These are phyloP conservation scores for Channallabes apus DNA, from an alignment of 2,797 vertebrate species.

Conservation along the genomic window DNA sequence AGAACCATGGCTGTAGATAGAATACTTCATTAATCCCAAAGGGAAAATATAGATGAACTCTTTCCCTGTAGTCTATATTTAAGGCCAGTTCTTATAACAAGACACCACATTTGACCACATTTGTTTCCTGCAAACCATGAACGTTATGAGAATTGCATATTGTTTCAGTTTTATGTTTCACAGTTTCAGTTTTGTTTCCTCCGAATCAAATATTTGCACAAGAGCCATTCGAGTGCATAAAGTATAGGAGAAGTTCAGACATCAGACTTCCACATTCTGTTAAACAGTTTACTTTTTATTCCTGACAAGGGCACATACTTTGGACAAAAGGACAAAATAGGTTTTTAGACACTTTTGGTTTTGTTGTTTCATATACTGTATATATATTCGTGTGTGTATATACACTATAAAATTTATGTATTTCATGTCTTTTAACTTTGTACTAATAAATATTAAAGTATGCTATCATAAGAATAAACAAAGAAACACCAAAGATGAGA, in stretches of 20 bases:
- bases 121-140: background rate
- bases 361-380: background rate
- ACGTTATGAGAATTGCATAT: background rate
- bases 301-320: background rate
- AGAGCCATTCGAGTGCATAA: background rate
- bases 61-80: background rate
- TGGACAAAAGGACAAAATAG: background rate
- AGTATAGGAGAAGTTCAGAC: background rate
- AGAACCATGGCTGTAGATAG: no score
- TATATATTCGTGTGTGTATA: background rate
- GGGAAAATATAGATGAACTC: background rate
- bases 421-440: background rate
- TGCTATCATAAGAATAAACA: background rate
- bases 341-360: background rate
- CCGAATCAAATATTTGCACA: background rate
- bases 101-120: background rate
- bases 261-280: constrained; percentile 15
- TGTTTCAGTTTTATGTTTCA: background rate
- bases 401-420: background rate
- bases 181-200: background rate
- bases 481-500: no score
- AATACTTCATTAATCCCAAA: background rate
- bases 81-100: background rate
- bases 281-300: background rate
- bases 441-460: background rate